phyloP scores from a whole-genome alignment of 2,797 vertebrate species.

The Girardinus metallicus region DNA sequence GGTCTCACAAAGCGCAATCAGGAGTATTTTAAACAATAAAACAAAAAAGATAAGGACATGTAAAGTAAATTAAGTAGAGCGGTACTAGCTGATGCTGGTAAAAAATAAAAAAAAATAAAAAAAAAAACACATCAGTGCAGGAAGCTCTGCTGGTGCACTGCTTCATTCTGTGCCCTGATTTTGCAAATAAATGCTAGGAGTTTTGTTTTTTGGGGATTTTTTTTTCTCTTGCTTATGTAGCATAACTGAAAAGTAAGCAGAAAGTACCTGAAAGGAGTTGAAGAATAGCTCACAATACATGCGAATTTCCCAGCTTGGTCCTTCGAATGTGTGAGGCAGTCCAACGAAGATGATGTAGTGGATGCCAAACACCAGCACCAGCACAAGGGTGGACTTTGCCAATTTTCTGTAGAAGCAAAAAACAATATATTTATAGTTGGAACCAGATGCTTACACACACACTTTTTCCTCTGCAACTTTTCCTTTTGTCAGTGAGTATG shows the following conservation, averaged over 20 bases:
- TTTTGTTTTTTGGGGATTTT: background rate
- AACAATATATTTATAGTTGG: constrained; percentile 1
- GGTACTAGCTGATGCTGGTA: background rate
- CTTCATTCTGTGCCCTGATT: background rate
- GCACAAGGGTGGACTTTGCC: constrained; percentile 89
- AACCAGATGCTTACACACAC: background rate
- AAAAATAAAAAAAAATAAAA: background rate
- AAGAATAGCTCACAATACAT: constrained; percentile 96
- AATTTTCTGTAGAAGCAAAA: constrained; percentile 81
- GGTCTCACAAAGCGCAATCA: background rate
- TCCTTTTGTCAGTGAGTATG: background rate
- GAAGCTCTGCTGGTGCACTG: background rate
- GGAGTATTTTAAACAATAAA: background rate
- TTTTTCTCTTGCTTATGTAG: background rate
- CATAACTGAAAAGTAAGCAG: background rate
- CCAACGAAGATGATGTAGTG: constrained; percentile 91
- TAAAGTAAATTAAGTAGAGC: background rate
- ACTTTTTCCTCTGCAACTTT: background rate
- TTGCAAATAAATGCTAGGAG: background rate
- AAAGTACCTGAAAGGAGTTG: constrained; percentile 90
- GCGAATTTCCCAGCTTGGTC: constrained; percentile 87
- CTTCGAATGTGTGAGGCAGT: constrained; percentile 85
- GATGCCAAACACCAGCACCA: constrained; percentile 89
- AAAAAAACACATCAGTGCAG: background rate
- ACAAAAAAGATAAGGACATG: background rate